Base-by-base conservation (phyloP, 2,888 invertebrate species). In the Diarsia dahlii region DNA sequence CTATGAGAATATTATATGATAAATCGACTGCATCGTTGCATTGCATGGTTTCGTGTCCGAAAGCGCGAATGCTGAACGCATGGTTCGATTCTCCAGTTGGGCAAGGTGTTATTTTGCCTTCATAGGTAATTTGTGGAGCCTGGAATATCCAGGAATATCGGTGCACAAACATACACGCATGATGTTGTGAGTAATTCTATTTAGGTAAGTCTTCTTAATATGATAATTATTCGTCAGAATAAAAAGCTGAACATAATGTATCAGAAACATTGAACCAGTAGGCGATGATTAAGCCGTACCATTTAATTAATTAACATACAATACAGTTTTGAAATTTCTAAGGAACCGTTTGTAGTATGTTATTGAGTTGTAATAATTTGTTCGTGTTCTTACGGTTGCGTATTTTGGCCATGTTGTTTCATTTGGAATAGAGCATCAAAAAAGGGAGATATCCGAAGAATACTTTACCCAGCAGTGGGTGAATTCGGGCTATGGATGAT, bases 291-390 rank as follows among this genome's bases (percentile, higher is more conserved):
- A 48, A 78, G 39, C 68, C 34, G 15, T 50, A 20, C 9, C 50
- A 64, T 62, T 74, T 67, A 76, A 50, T 68, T 71, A 77, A 81
- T 82, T 77, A 77, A 52, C 82, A 82, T 77, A 81, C 78, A 81
- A 81, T 81, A 71, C 23, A n/a, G 23, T 76, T 58, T 60, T 58
- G 13, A 75, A 75, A 67, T 56, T 2, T 70, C 28, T 46, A 18
- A 39, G 12, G 60, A 65, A 60, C 71, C 48, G 46, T 64, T 81
- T 50, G 18, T 60, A 60, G 58, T 60, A 67, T 77, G 23, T 58
- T 68, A 71, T 20, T 39, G 10, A 56, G 20, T 20, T 64, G 66
- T 45, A 23, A 64, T 54, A 39, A 45, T 46, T 39, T 52, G n/a
- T 23, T 34, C 34, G 34, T 48, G 52, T 72, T 70, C 69, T 74